phyloP scores from a whole-genome alignment of 2,888 invertebrate genomes.

The Machimus atricapillus region DNA sequence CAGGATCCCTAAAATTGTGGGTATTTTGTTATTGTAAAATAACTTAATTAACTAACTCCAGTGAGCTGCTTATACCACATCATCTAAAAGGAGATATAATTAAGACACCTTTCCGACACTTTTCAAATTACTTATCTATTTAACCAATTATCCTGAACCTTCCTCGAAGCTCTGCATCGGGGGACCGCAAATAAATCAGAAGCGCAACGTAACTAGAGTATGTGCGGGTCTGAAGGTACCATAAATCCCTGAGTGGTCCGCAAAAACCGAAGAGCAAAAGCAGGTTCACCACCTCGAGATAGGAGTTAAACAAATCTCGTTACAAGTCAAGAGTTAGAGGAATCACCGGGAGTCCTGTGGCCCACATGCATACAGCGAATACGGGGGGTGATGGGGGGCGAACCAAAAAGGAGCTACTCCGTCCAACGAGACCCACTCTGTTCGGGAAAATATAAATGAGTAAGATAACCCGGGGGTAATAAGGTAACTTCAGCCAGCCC shows the following conservation, averaged over 20 bases:
- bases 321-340: not conserved
- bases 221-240: not conserved
- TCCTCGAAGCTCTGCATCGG: not conserved
- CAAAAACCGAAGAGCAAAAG: not conserved
- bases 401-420: not conserved
- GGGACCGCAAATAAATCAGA: not conserved
- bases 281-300: not conserved
- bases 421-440: not conserved
- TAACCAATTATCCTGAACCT: not conserved
- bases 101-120: not conserved
- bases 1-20: no score
- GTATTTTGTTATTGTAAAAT: no score
- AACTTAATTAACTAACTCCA: no score
- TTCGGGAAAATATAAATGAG: not conserved
- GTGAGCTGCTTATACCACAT: not conserved
- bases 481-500: not conserved
- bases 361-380: not conserved
- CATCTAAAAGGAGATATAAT: not conserved
- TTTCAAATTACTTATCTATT: not conserved
- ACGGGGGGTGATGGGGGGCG: not conserved
- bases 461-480: conserved; percentile 3
- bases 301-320: not conserved
- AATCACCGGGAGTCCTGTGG: not conserved
- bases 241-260: not conserved
- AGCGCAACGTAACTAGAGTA: not conserved